phyloP scores from a whole-genome alignment of 2,797 vertebrate species.

The Hypotaenidia okinawae region DNA sequence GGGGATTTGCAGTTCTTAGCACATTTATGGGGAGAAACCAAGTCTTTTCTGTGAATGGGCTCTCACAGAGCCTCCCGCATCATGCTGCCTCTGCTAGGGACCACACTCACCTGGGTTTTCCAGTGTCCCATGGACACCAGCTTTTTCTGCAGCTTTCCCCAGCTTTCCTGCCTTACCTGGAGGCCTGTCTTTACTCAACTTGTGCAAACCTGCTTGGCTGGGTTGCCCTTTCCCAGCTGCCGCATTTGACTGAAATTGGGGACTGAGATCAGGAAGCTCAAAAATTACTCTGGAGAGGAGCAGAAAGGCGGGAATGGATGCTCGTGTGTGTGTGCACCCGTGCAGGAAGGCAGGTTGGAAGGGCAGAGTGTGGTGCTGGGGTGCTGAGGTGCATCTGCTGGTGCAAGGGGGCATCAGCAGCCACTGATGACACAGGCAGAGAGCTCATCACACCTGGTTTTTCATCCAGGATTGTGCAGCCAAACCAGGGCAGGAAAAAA shows the following conservation, averaged over 20 bases:
- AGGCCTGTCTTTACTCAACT: not conserved
- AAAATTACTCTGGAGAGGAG: not conserved
- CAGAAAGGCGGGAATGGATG: not conserved
- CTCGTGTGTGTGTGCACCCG: fast-evolving
- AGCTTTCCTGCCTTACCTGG: not conserved
- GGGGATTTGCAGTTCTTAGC: not conserved
- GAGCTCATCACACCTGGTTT: not conserved
- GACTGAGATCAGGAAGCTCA: not conserved
- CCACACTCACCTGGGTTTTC: not conserved
- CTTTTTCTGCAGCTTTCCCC: not conserved
- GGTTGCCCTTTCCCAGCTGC: fast-evolving
- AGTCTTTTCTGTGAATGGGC: not conserved
- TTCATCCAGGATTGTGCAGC: not conserved
- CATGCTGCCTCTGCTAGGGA: fast-evolving
- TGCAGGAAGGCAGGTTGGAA: not conserved
- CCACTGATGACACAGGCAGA: not conserved
- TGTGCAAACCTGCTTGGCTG: not conserved
- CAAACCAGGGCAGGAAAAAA: not conserved
- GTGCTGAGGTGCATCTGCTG: fast-evolving
- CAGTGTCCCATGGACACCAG: not conserved
- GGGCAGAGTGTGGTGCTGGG: fast-evolving
- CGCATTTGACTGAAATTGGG: not conserved
- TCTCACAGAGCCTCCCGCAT: not conserved
- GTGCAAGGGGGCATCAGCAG: not conserved
- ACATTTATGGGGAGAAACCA: not conserved